Percentiles rank a stretch among this genome's conserved stretches.
Evolutionary conservation across 2,888 invertebrate genomes (phyloP).

Genomic region (Fabriciana adippe): DNA sequence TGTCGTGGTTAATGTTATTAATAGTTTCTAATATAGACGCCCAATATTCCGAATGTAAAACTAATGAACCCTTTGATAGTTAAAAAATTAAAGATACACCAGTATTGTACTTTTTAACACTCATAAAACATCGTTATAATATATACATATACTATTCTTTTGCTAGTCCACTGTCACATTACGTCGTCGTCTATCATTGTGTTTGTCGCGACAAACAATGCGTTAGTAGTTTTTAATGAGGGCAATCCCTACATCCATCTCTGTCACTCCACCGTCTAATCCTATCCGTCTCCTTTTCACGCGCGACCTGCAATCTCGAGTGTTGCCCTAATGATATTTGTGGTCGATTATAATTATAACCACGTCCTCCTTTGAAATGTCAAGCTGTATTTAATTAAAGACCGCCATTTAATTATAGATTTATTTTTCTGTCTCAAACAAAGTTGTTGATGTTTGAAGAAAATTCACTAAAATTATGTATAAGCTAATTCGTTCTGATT

Average conservation of each 20-base stretch:
- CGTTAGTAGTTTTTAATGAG: slow-evolving; percentile 58
- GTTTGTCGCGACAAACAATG: slow-evolving; percentile 68
- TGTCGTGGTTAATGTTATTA: no score
- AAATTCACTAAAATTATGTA: no score
- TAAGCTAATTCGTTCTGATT: no score
- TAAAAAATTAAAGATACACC: background rate
- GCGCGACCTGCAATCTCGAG: slow-evolving; percentile 65
- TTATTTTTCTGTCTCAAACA: slow-evolving; percentile 52
- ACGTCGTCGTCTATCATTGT: slow-evolving; percentile 34
- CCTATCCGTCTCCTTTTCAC: slow-evolving; percentile 53
- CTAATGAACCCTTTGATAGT: background rate
- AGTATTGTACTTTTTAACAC: background rate
- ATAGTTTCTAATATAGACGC: no score
- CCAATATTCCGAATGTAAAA: no score
- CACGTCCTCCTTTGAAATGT: slow-evolving; percentile 81
- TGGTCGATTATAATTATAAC: slow-evolving; percentile 78
- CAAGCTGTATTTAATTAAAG: slow-evolving; percentile 80
- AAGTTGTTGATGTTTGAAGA: slow-evolving; percentile 12
- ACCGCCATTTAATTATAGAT: slow-evolving; percentile 67
- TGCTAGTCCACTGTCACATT: slow-evolving; percentile 14
- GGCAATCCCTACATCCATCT: slow-evolving; percentile 70
- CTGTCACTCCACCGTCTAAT: slow-evolving; percentile 57
- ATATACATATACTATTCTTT: background rate
- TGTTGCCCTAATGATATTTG: slow-evolving; percentile 81
- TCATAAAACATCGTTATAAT: background rate